Conservation (phyloP, 2,888 invertebrate species). For the Caenorhabditis wallacei region DNA sequence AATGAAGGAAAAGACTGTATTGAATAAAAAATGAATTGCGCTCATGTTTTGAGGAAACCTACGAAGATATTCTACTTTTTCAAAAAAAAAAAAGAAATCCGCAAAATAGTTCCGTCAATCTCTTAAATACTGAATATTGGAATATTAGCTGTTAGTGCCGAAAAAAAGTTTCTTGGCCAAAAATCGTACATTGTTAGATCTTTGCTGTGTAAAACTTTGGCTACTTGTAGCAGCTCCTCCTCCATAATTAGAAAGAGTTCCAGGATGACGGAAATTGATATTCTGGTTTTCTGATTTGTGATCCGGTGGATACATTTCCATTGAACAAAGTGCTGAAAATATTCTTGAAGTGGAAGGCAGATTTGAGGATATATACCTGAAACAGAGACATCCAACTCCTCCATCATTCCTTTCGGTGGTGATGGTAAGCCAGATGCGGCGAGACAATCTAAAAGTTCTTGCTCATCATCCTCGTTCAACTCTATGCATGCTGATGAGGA, state of each 20-base stretch:
- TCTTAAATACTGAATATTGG: too few species aligned
- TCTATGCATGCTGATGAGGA: constrained; percentile 7
- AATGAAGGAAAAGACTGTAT: background rate
- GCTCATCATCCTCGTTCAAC: constrained; percentile 57
- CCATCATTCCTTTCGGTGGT: constrained; percentile 66
- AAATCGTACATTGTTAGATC: constrained; percentile 26
- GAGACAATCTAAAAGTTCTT: constrained; percentile 53
- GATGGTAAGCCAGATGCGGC: constrained; percentile 31
- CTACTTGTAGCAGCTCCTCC: constrained; percentile 14
- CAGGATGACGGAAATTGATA: constrained; percentile 1
- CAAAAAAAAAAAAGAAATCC: too few species aligned
- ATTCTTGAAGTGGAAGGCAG: background rate
- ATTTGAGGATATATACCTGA: constrained; percentile 3
- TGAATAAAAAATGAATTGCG: too few species aligned
- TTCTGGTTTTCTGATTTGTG: constrained; percentile 9
- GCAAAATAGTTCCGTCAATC: too few species aligned
- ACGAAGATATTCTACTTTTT: background rate
- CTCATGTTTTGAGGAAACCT: too few species aligned
- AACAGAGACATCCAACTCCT: constrained; percentile 54
- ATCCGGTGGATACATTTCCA: constrained; percentile 49
- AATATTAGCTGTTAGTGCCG: too few species aligned
- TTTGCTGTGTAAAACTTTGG: constrained; percentile 26
- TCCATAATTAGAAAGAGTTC: background rate
- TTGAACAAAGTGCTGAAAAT: constrained; percentile 25
- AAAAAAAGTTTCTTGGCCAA: background rate